These are phyloP conservation scores for Balaeniceps rex DNA, from an alignment of 2,113 vertebrate genomes.

Conservation along the genomic window DNA sequence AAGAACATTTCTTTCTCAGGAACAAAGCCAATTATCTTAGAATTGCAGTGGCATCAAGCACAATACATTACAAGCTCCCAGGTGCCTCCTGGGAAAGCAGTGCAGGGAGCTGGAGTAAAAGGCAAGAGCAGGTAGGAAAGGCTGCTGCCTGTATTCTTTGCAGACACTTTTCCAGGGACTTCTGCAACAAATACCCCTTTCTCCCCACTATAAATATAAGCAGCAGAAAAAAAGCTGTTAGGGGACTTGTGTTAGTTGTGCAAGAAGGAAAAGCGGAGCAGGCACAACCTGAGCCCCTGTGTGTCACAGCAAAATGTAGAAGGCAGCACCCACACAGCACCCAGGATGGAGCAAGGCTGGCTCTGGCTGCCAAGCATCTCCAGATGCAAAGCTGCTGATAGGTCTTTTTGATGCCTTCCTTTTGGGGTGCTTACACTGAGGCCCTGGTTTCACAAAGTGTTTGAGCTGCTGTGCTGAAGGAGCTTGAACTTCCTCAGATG, in stretches of 20 bases:
- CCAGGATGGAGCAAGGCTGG: accelerated
- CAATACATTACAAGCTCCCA: not conserved
- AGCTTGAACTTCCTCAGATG: not conserved
- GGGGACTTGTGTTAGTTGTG: not conserved
- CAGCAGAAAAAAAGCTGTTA: not conserved
- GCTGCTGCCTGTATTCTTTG: not conserved
- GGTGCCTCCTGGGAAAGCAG: not conserved
- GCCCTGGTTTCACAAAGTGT: not conserved
- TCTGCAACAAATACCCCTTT: not conserved
- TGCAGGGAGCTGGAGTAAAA: not conserved
- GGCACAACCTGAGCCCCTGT: not conserved
- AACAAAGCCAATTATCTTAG: not conserved
- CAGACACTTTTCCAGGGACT: not conserved
- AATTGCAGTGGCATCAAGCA: not conserved
- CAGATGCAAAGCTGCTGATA: not conserved
- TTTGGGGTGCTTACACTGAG: not conserved
- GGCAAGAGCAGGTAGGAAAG: not conserved
- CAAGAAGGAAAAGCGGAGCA: not conserved
- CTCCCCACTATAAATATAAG: not conserved
- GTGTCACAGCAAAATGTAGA: not conserved
- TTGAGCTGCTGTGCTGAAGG: not conserved
- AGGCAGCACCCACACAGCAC: not conserved
- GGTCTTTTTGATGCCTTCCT: not conserved
- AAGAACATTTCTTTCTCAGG: not conserved
- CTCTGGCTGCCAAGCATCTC: not conserved